A percentile compares a stretch with the other conserved stretches of the same genome.
Conservation (phyloP, 2,113 vertebrate genomes). For the Clarias macrocephalus region DNA sequence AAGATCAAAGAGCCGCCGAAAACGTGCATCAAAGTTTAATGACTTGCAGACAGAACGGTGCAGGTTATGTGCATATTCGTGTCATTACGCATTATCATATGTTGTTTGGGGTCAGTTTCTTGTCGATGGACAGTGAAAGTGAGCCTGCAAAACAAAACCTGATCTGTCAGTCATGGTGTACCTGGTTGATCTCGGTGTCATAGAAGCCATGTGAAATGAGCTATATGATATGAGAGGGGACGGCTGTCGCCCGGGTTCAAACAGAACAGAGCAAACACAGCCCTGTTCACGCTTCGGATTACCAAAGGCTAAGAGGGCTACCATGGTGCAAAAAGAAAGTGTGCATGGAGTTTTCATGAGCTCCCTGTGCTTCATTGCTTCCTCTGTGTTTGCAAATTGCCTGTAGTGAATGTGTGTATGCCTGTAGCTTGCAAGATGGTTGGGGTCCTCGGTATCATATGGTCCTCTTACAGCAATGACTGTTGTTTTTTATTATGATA, state of each 20-base stretch:
- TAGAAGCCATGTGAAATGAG: slow-evolving; percentile 12
- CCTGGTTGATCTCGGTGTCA: not conserved
- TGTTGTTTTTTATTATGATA: too few relatives aligned
- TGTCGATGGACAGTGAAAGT: slow-evolving; percentile 34
- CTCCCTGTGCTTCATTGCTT: too few relatives aligned
- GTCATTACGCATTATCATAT: not conserved
- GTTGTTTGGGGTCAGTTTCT: not conserved
- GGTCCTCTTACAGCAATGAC: too few relatives aligned
- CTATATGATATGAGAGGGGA: slow-evolving; percentile 33
- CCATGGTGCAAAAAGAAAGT: not conserved
- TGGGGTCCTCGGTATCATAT: too few relatives aligned
- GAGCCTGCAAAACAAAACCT: slow-evolving; percentile 43
- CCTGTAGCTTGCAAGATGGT: too few relatives aligned
- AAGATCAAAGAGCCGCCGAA: not conserved
- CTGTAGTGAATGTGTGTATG: too few relatives aligned
- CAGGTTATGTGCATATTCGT: not conserved
- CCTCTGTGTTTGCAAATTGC: too few relatives aligned
- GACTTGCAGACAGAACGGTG: too few relatives aligned
- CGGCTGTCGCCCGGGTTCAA: not conserved
- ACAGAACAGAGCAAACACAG: slow-evolving; percentile 7
- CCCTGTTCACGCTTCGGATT: not conserved
- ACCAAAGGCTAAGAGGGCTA: not conserved
- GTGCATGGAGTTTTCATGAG: too few relatives aligned
- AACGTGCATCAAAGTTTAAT: not conserved
- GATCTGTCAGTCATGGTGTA: not conserved